Evolutionary conservation across 1,140 invertebrate species (phyloP), one percentile per base, ranked within the genome.

Genomic region (Solenopsis invicta): DNA sequence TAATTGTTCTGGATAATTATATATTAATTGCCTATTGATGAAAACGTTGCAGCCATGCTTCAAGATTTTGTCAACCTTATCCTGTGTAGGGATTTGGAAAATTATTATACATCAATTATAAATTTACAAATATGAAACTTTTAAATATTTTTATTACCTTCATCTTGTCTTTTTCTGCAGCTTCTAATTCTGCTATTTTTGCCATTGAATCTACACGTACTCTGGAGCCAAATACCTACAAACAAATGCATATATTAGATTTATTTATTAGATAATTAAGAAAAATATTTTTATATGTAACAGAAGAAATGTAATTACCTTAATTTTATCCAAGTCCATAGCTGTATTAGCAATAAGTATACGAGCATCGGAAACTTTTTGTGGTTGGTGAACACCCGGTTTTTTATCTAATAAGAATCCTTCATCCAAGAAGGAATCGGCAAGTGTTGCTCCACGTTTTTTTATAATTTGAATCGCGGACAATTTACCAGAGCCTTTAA

Each of bases 321-420:
- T 99, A 88, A 99, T 99, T 96, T 99, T 99, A 93, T 99, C 99
- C 24, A 99, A 99, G 95, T 99, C 99, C 99, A 99, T 99, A 0
- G 99, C 98, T 52, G 99, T 99, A 94, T 99, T 99, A n/a, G 99
- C 99, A 93, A 99, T 99, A 16, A 99, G 96, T 93, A 99, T 99
- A 97, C 98, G 13, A 0, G 99, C 99, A 93, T 98, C 92, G 9
- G 91, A 85, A 75, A 96, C 92, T 97, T 96, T 96, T 92, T 98
- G 98, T 12, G 98, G 98, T 93, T 99, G 98, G 94, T 98, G 97
- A 69, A 97, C 96, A 66, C 99, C 99, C 21, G 98, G 97, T 95
- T 99, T 99, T 93, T 99, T 99, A 94, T 99, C 99, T 84, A 99
- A 95, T 34, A 99, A 96, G 94, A 99, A 99, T 85, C 99, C 99